These are phyloP conservation scores for Halocaridina rubra DNA, from an alignment of 2,888 invertebrate species.

Conservation along the genomic window DNA sequence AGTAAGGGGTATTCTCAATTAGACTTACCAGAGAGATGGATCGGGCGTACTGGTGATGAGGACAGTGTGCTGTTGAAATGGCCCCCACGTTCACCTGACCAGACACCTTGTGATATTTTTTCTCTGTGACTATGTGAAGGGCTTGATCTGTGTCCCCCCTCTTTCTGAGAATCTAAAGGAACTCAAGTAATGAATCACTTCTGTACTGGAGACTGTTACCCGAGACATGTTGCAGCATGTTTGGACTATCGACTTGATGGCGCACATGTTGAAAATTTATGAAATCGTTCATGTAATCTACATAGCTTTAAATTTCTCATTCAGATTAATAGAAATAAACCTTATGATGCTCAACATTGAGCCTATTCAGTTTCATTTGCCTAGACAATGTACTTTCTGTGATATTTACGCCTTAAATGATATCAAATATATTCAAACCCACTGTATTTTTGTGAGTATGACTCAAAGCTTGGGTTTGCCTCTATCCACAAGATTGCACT, in stretches of 20 bases:
- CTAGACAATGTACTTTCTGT: slow-evolving; percentile 1
- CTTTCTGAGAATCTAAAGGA: background rate
- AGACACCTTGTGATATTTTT: background rate
- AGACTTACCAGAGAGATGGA: background rate
- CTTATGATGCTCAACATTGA: slow-evolving; percentile 10
- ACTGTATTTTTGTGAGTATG: background rate
- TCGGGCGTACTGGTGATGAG: background rate
- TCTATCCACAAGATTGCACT: no score
- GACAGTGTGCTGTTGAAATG: background rate
- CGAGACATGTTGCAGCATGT: background rate
- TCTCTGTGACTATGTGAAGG: background rate
- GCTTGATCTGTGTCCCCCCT: background rate
- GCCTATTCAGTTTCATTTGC: slow-evolving; percentile 24
- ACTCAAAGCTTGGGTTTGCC: no score
- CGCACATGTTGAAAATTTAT: slow-evolving; percentile 1
- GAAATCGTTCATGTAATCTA: slow-evolving; percentile 20
- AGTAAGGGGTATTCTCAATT: background rate
- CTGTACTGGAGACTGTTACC: background rate
- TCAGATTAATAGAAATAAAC: slow-evolving; percentile 7
- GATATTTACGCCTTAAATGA: slow-evolving; percentile 24
- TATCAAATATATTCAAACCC: background rate
- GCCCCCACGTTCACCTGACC: no score
- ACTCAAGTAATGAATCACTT: background rate
- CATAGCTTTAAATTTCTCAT: slow-evolving; percentile 20
- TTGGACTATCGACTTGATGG: background rate